phyloP scores from a whole-genome alignment of 2,888 invertebrate species.

The Tachina fera region DNA sequence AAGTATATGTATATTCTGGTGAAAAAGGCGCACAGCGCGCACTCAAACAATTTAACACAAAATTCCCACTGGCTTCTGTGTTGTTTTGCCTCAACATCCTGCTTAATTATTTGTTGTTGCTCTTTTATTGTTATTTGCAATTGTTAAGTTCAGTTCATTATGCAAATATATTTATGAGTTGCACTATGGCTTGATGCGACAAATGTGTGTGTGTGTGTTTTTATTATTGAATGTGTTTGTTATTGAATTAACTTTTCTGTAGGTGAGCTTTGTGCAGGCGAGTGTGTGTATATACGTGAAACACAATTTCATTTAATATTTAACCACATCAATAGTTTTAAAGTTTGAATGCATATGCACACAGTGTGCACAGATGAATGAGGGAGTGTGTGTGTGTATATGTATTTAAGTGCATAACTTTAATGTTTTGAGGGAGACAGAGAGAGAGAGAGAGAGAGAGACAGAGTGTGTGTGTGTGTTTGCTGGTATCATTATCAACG shows the following conservation, averaged over 20 bases:
- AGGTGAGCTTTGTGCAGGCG: neutral
- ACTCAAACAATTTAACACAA: too few relatives aligned
- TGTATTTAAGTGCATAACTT: neutral
- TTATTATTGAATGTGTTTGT: neutral
- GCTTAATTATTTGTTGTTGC: conserved; percentile 27
- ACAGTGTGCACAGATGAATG: neutral
- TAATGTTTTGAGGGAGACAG: neutral
- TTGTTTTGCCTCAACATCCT: neutral
- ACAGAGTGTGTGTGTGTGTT: neutral
- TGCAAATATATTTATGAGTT: conserved; percentile 11
- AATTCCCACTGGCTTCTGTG: neutral
- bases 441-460: too few relatives aligned
- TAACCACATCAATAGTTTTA: conserved; percentile 54
- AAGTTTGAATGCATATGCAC: conserved; percentile 14
- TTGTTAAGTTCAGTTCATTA: conserved; percentile 38
- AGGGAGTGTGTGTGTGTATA: neutral
- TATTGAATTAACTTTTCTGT: conserved; percentile 19
- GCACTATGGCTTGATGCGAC: conserved; percentile 20
- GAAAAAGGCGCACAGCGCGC: too few relatives aligned
- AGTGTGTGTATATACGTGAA: neutral
- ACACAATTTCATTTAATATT: conserved; percentile 56
- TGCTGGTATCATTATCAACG: conserved; percentile 55
- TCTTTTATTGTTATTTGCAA: conserved; percentile 13
- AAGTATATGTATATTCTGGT: too few relatives aligned
- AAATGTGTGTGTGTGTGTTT: neutral